These are phyloP conservation scores for Rhamphomyia laevipes DNA, from an alignment of 2,888 invertebrate genomes.

Conservation along the genomic window DNA sequence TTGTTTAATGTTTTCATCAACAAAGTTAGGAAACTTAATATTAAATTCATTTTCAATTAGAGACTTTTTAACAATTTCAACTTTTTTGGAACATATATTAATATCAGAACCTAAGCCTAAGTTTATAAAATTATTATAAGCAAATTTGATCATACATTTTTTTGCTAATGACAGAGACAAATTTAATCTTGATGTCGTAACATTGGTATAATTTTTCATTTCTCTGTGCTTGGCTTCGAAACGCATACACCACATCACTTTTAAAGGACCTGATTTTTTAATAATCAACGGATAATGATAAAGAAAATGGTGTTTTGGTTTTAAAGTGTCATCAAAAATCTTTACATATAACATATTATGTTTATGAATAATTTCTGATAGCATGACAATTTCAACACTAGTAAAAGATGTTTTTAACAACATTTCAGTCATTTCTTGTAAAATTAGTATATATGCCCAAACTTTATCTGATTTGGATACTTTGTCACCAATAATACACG, in stretches of 20 bases:
- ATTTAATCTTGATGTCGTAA: too few species aligned
- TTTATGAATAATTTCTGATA: neutral
- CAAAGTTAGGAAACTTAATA: too few species aligned
- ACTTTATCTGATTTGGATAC: constrained; percentile 2
- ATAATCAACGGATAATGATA: constrained; percentile 4
- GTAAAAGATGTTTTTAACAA: neutral
- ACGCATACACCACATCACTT: constrained; percentile 5
- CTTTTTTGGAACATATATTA: too few species aligned
- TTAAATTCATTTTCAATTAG: too few species aligned
- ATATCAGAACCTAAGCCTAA: too few species aligned
- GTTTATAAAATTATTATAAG: too few species aligned
- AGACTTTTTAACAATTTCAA: too few species aligned
- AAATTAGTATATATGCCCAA: constrained; percentile 2
- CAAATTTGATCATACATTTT: too few species aligned
- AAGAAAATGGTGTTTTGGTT: constrained; percentile 9
- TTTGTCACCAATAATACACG: constrained; percentile 3
- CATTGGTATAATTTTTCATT: constrained; percentile 7
- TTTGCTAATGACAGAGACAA: too few species aligned
- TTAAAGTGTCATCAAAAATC: constrained; percentile 5
- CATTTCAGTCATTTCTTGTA: constrained; percentile 1
- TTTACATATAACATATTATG: constrained; percentile 3
- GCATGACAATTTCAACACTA: neutral
- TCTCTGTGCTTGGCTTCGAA: constrained; percentile 6
- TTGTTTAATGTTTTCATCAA: too few species aligned
- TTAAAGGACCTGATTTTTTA: constrained; percentile 1